These are phyloP conservation scores for Ivindomyrus marchei DNA, from an alignment of 2,113 vertebrate genomes.

Conservation along the genomic window DNA sequence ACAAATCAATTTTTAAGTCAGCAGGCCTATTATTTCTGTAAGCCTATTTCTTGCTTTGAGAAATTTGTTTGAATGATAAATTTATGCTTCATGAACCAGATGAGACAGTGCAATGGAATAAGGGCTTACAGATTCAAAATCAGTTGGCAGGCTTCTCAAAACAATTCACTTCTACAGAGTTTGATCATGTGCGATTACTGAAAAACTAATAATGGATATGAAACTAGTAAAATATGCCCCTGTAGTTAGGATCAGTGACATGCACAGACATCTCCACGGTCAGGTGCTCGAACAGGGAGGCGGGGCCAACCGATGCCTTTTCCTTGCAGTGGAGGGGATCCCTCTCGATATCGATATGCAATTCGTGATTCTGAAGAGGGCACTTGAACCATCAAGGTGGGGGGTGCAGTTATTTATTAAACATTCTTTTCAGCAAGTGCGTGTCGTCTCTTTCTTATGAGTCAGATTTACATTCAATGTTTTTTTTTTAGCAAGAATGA, in stretches of 20 bases:
- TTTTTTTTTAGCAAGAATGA: background rate
- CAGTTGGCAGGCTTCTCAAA: background rate
- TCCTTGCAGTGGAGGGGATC: too few species aligned
- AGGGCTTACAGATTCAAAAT: background rate
- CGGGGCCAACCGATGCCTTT: too few species aligned
- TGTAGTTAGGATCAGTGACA: background rate
- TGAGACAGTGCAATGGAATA: background rate
- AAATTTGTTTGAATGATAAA: background rate
- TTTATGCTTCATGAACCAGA: background rate
- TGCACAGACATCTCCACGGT: background rate
- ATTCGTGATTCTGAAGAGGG: too few species aligned
- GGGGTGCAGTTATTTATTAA: background rate
- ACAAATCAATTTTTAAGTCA: background rate
- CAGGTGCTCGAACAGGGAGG: too few species aligned
- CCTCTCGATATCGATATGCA: too few species aligned
- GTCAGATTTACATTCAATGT: background rate
- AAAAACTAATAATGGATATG: background rate
- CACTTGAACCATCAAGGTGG: too few species aligned
- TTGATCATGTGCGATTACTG: background rate
- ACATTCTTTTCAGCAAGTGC: background rate
- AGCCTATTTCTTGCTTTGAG: background rate
- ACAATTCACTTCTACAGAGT: background rate
- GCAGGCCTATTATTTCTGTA: background rate
- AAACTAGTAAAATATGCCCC: background rate
- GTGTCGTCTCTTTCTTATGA: background rate